phyloP scores from a whole-genome alignment of 2,888 invertebrate genomes.

The Girardia tigrina region DNA sequence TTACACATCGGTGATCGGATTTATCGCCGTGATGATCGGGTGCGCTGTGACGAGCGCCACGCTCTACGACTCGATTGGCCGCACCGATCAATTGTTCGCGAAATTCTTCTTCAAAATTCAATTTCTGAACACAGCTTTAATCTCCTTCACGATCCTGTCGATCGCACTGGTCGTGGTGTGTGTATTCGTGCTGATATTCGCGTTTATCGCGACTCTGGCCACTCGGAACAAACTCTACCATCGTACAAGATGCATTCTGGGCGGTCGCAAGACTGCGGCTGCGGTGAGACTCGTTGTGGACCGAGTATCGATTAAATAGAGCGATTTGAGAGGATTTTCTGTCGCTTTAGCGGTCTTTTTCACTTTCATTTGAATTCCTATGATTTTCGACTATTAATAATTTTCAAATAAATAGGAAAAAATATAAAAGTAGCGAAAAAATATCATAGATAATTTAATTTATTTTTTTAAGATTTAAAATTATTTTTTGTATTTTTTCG shows the following conservation, averaged over 20 bases:
- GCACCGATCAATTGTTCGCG: neutral
- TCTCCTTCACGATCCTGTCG: neutral
- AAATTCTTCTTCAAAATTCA: conserved; percentile 8
- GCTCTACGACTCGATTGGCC: neutral
- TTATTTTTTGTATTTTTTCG: no score
- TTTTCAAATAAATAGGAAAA: no score
- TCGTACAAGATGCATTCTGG: neutral
- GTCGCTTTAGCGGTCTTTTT: no score
- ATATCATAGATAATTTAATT: no score
- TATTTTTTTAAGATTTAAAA: no score
- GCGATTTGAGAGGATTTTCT: no score
- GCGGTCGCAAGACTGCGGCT: neutral
- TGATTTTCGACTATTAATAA: no score
- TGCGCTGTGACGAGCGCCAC: neutral
- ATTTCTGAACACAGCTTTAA: neutral
- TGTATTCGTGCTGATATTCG: neutral
- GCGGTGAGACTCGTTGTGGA: no score
- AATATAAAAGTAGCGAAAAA: no score
- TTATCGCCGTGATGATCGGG: neutral
- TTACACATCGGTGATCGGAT: neutral
- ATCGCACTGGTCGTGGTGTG: neutral
- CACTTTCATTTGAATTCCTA: no score
- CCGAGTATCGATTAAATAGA: no score
- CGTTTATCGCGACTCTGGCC: neutral
- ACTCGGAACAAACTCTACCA: neutral